These are phyloP conservation scores for Petrocephalus sullivani DNA, from an alignment of 2,797 vertebrate species.

Conservation along the genomic window DNA sequence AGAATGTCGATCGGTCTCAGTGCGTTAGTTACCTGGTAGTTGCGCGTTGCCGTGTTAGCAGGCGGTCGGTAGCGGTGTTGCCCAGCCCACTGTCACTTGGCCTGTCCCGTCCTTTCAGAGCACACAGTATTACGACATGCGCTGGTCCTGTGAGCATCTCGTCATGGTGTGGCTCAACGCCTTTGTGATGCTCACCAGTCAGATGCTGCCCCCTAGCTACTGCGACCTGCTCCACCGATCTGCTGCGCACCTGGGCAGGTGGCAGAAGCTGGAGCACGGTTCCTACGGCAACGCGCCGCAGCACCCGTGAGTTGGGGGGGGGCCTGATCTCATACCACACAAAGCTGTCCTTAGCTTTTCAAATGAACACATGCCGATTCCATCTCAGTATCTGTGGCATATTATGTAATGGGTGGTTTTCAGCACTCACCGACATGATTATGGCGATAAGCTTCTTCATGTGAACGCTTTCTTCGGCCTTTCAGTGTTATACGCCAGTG, in stretches of 20 bases:
- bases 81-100: background rate
- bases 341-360: background rate
- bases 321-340: background rate
- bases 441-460: background rate
- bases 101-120: slow-evolving; percentile 64
- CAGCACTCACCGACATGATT: background rate
- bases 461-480: background rate
- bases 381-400: background rate
- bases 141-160: slow-evolving; percentile 98
- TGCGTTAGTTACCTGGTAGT: background rate
- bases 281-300: slow-evolving; percentile 95
- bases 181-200: slow-evolving; percentile 97
- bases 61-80: background rate
- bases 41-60: background rate
- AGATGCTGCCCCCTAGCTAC: slow-evolving; percentile 92
- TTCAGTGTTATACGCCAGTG: background rate
- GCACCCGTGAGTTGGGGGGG: slow-evolving; percentile 78
- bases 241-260: slow-evolving; percentile 89
- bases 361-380: background rate
- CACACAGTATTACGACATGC: slow-evolving; percentile 99
- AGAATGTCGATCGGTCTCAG: background rate
- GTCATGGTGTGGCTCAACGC: slow-evolving; percentile 99
- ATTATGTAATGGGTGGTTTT: background rate
- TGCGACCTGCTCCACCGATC: slow-evolving; percentile 94
- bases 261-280: slow-evolving; percentile 95